phyloP scores from a whole-genome alignment of 2,888 invertebrate species.

The Patella pellucida region DNA sequence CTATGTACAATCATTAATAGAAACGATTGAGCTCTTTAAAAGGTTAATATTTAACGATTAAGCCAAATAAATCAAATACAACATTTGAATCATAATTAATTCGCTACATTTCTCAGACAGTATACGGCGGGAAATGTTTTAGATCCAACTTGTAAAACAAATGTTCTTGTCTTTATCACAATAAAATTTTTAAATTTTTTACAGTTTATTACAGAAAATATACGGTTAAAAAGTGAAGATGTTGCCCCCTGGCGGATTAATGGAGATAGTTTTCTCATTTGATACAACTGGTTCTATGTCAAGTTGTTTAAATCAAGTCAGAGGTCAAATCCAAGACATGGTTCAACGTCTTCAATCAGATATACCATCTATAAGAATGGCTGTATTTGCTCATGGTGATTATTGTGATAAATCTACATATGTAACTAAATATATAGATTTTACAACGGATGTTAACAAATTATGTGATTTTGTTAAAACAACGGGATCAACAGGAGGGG shows the following conservation, averaged over 20 bases:
- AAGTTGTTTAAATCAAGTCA: conserved; percentile 47
- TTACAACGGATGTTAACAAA: conserved; percentile 43
- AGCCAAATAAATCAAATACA: no score
- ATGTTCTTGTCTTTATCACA: no score
- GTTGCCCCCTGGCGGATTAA: conserved; percentile 21
- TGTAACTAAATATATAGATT: conserved; percentile 57
- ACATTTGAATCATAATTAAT: no score
- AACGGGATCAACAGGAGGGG: conserved; percentile 56
- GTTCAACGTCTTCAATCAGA: conserved; percentile 63
- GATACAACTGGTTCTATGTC: conserved; percentile 67
- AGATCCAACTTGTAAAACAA: no score
- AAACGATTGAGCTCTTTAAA: no score
- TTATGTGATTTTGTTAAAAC: conserved; percentile 53
- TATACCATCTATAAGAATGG: conserved; percentile 62
- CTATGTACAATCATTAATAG: no score
- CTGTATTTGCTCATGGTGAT: conserved; percentile 66
- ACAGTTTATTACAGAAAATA: not conserved
- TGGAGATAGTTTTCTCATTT: conserved; percentile 64
- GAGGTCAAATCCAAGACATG: conserved; percentile 56
- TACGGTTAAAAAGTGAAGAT: not conserved
- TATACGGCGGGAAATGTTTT: no score
- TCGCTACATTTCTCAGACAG: no score
- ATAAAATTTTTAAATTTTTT: no score
- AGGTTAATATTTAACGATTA: no score
- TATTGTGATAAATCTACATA: conserved; percentile 59